These are phyloP conservation scores for Ptychobarbus kaznakovi DNA, from an alignment of 2,797 vertebrate species.

Conservation along the genomic window DNA sequence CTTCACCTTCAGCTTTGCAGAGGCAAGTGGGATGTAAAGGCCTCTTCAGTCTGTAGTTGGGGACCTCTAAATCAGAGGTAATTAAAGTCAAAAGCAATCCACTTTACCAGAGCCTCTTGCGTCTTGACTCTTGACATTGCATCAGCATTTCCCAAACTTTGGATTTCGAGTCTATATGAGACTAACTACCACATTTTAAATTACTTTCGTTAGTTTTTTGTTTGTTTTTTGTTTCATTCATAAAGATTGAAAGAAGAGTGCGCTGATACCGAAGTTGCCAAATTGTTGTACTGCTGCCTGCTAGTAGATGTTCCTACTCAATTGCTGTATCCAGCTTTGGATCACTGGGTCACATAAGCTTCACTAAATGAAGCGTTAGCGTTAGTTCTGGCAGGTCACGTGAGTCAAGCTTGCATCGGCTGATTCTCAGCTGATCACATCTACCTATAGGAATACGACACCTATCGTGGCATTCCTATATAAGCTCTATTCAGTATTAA, in stretches of 20 bases:
- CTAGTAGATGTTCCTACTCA: not conserved
- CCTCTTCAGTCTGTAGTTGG: not conserved
- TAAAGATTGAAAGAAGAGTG: not conserved
- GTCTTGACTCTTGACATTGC: constrained; percentile 39
- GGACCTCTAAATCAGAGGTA: constrained; percentile 37
- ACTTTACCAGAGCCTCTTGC: constrained; percentile 43
- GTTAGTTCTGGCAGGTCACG: no score
- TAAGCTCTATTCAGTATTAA: no score
- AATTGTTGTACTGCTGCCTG: not conserved
- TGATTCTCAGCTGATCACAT: no score
- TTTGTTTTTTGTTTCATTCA: not conserved
- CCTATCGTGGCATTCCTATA: no score
- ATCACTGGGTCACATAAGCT: not conserved
- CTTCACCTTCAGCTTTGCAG: constrained; percentile 8
- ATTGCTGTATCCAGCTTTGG: not conserved
- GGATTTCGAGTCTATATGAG: not conserved
- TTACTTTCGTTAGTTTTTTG: not conserved
- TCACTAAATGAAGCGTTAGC: not conserved
- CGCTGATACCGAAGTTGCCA: not conserved
- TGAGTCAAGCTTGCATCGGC: no score
- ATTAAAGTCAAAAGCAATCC: constrained; percentile 34
- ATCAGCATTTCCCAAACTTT: constrained; percentile 30
- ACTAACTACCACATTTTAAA: not conserved
- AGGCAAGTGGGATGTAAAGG: not conserved
- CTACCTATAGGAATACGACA: no score